phyloP scores from a whole-genome alignment of 2,888 invertebrate species.

The Drosophila nr. perissopoda region DNA sequence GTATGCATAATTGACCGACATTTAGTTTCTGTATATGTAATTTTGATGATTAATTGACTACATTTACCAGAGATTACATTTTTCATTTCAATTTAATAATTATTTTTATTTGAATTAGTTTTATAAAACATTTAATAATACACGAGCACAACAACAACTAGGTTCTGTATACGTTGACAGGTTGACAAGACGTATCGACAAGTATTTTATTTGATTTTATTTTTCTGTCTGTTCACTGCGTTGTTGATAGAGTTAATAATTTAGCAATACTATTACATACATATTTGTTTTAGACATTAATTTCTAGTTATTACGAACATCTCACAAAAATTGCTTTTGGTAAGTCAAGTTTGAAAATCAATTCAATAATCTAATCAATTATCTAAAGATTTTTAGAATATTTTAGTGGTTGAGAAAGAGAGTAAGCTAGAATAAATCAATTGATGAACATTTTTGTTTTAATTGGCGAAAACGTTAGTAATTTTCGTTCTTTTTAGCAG shows the following conservation, averaged over 20 bases:
- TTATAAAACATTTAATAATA: constrained; percentile 63
- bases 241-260: constrained; percentile 43
- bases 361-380: not conserved
- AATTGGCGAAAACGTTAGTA: not conserved
- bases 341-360: not conserved
- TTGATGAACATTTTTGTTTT: not conserved
- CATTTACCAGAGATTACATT: constrained; percentile 72
- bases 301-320: constrained; percentile 21
- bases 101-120: constrained; percentile 19
- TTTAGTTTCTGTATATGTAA: constrained; percentile 42
- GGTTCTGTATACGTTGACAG: constrained; percentile 64
- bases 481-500: not conserved
- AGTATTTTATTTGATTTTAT: constrained; percentile 41
- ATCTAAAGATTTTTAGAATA: constrained; percentile 4
- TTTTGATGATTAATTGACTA: constrained; percentile 73
- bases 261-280: constrained; percentile 52
- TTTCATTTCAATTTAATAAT: constrained; percentile 50
- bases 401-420: not conserved
- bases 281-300: constrained; percentile 39
- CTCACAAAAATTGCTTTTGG: constrained; percentile 23
- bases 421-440: not conserved
- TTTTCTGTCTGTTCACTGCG: constrained; percentile 31
- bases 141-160: constrained; percentile 65
- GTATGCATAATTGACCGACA: constrained; percentile 68
- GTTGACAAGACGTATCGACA: constrained; percentile 68